These are phyloP conservation scores for Paracyprichromis sp. DNA, from an alignment of 2,113 vertebrate genomes.

Conservation along the genomic window DNA sequence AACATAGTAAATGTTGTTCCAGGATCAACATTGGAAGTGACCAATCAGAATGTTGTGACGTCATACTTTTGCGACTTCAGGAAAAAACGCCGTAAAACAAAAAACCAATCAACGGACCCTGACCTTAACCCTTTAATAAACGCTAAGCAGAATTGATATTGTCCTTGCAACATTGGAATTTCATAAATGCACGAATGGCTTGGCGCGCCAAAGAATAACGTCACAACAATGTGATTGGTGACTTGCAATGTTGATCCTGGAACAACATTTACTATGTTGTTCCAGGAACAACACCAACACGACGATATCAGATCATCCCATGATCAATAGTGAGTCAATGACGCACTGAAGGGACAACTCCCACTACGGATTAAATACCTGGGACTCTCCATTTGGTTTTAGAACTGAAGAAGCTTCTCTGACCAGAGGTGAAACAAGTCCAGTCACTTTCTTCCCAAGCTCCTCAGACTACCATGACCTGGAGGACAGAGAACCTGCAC, in stretches of 20 bases:
- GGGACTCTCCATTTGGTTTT: background rate
- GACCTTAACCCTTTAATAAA: rapidly evolving
- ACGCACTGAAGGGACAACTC: background rate
- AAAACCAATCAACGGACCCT: background rate
- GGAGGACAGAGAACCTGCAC: background rate
- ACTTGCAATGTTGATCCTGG: background rate
- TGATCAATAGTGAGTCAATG: background rate
- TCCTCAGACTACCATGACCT: background rate
- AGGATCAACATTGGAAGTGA: background rate
- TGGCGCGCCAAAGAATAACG: rapidly evolving
- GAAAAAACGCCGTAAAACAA: rapidly evolving
- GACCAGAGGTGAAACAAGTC: background rate
- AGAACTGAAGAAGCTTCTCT: background rate
- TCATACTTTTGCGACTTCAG: background rate
- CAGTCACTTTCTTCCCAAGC: background rate
- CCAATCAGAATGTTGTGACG: background rate
- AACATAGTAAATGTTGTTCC: too few species aligned
- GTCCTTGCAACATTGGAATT: background rate
- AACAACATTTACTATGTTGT: background rate
- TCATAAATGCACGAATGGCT: background rate
- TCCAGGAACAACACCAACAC: background rate
- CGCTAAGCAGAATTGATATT: background rate
- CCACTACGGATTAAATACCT: background rate
- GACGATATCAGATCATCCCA: rapidly evolving
- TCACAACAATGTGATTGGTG: background rate